Evolutionary conservation across 2,113 vertebrate genomes (phyloP).

Genomic region (Lepisosteus osseus): DNA sequence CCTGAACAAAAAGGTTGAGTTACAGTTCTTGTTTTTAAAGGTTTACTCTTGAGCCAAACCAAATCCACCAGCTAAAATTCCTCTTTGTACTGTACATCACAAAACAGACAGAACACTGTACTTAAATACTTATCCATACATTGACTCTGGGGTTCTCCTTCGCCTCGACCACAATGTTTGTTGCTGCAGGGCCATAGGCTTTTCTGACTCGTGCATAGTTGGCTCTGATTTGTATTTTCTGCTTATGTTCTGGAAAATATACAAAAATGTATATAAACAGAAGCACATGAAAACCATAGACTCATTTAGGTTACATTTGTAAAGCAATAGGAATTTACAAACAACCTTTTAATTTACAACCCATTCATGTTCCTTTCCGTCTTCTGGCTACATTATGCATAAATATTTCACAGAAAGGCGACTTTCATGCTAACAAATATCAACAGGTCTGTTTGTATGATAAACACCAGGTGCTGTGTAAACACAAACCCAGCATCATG

Average conservation of each 20-base stretch:
- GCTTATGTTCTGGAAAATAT: conserved; percentile 42
- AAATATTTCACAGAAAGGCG: too few species aligned
- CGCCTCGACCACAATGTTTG: background rate
- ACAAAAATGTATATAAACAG: background rate
- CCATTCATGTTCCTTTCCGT: background rate
- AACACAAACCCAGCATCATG: too few species aligned
- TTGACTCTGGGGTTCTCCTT: background rate
- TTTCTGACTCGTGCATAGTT: conserved; percentile 46
- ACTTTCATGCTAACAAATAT: too few species aligned
- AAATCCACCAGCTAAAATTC: too few species aligned
- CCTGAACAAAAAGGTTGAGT: too few species aligned
- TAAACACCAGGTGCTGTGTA: too few species aligned
- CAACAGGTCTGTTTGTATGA: too few species aligned
- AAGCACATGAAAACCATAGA: background rate
- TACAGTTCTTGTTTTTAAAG: too few species aligned
- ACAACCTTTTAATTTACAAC: background rate
- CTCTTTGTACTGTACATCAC: too few species aligned
- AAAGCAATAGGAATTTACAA: background rate
- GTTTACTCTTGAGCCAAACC: too few species aligned
- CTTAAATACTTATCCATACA: background rate
- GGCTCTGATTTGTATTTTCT: conserved; percentile 46
- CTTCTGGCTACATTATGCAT: background rate
- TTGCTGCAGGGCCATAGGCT: conserved; percentile 35
- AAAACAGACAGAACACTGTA: background rate
- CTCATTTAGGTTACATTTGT: background rate